phyloP scores from a whole-genome alignment of 2,113 vertebrate species.

The Triplophysa siluroides region DNA sequence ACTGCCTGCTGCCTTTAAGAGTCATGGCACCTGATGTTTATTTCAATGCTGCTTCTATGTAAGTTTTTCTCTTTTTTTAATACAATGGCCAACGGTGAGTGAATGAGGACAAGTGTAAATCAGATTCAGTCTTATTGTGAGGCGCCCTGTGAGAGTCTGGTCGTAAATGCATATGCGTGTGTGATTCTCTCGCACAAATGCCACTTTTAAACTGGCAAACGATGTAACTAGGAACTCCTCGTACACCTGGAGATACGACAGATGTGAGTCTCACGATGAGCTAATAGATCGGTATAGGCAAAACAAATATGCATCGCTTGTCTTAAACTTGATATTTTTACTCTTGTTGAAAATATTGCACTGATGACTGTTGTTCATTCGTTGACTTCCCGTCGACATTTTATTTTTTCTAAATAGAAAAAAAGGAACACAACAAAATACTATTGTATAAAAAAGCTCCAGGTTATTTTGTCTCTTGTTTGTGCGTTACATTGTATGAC shows the following conservation, averaged over 20 bases:
- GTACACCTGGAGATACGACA: slow-evolving; percentile 59
- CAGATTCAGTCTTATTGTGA: slow-evolving; percentile 67
- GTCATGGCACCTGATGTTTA: slow-evolving; percentile 79
- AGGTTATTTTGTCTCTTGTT: slow-evolving; percentile 73
- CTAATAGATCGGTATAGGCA: slow-evolving; percentile 66
- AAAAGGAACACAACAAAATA: slow-evolving; percentile 77
- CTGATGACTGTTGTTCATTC: slow-evolving; percentile 83
- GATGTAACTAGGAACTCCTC: slow-evolving; percentile 44
- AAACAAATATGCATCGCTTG: slow-evolving; percentile 75
- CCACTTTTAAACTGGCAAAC: not conserved
- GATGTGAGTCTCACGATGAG: slow-evolving; percentile 54
- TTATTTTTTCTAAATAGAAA: slow-evolving; percentile 73
- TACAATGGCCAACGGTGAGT: slow-evolving; percentile 74
- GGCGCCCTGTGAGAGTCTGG: slow-evolving; percentile 53
- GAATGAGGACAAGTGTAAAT: slow-evolving; percentile 66
- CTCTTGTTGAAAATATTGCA: slow-evolving; percentile 82
- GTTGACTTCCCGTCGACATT: slow-evolving; percentile 77
- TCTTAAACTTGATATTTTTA: slow-evolving; percentile 82
- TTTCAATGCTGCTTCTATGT: slow-evolving; percentile 86
- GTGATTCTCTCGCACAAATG: slow-evolving; percentile 3
- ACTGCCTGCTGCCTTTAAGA: slow-evolving; percentile 72
- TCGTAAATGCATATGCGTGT: slow-evolving; percentile 6
- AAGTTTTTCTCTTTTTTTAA: slow-evolving; percentile 52
- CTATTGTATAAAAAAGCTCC: slow-evolving; percentile 79
- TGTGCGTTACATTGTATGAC: slow-evolving; percentile 75